Base-by-base conservation (phyloP, 2,797 vertebrate species). In the Chelonia mydas region DNA sequence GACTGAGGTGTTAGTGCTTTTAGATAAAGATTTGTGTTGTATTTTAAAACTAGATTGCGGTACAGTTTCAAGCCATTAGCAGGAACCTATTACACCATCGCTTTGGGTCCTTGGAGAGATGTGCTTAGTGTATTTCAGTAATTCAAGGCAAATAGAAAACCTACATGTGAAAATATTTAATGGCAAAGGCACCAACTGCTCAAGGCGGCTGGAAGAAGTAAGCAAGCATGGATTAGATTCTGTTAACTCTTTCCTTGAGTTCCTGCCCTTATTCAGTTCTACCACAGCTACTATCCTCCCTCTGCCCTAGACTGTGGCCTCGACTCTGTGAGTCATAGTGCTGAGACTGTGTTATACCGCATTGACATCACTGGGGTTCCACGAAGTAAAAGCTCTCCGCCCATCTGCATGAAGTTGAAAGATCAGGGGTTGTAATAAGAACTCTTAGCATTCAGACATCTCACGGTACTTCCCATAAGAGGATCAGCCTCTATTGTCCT, bases 1-100 rank as follows among this genome's bases (percentile, higher is more conserved):
- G 96, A 97, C 97, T 97, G 97, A 98, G 97, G 98, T 98, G 97
- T 98, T 98, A 98, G 97, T 97, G 98, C 95, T 98, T 98, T 98
- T 98, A 98, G 98, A 98, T 98, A 98, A 98, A 98, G 98, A 99
- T 99, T 98, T 98, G 98, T 98, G 97, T 97, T 98, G 97, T 98
- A 98, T 98, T 98, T 98, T 98, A 98, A 98, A 98, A 97, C 97
- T 98, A 98, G 98, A 98, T 98, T 98, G 98, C 97, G 97, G 94
- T 97, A 98, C 94, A 97, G 97, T 98, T 98, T 98, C 97, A 96
- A 98, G 97, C 97, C 98, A 98, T 98, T 98, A 98, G 98, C 96
- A 97, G 94, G 95, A 98, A 98, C 98, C 98, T 98, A 98, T 98
- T 98, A 98, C 87, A 68, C 95, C 86, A 84, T 96, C 2, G 87